Evolutionary conservation across 2,797 vertebrate genomes (phyloP), one percentile per base, ranked within the genome.

Genomic region (Aulostomus chinensis): DNA sequence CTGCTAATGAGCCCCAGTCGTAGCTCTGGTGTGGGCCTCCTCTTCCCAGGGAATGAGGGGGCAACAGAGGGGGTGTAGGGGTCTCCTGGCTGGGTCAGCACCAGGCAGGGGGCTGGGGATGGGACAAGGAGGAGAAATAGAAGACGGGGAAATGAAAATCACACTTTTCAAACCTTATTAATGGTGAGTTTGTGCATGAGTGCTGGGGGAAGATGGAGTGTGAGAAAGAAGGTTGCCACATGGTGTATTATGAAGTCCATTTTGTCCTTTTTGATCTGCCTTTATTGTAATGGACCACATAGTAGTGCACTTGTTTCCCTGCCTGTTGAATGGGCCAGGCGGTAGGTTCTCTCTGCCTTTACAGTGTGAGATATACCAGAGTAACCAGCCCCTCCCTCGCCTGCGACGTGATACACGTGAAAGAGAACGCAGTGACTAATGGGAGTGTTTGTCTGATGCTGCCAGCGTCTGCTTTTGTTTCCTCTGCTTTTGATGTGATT

Each of bases 1-100:
- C 90, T 58, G 78, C 90, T 95, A 95, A 95, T 95, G 93, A 95
- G 92, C 74, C 67, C 55, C 75, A 88, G 86, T 81, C 75, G 18
- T 64, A 86, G 78, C 84, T 88, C 81, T 70, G 54, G 83, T 84
- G 28, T 48, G 86, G 88, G 83, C 85, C 81, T 78, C 85, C 83
- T 83, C 84, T 83, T 87, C 81, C 81, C 84, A 81, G 70, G 85
- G 66, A 80, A 77, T 69, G 63, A 60, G 77, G 81, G 71, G 83
- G 63, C 58, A 14, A 38, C 10, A 4, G 68, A 57, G 52, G 65
- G 68, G 54, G 58, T 49, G 65, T 54, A 26, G 48, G 70, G 78
- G 73, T 78, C 65, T 84, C 79, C 79, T 77, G 84, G 79, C 72
- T 76, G 76, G 73, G 88, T 90, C 88, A 89, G 74, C 58, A 83